Evolutionary conservation across 1,140 invertebrate species (phyloP).

Genomic region (Maconellicoccus hirsutus): DNA sequence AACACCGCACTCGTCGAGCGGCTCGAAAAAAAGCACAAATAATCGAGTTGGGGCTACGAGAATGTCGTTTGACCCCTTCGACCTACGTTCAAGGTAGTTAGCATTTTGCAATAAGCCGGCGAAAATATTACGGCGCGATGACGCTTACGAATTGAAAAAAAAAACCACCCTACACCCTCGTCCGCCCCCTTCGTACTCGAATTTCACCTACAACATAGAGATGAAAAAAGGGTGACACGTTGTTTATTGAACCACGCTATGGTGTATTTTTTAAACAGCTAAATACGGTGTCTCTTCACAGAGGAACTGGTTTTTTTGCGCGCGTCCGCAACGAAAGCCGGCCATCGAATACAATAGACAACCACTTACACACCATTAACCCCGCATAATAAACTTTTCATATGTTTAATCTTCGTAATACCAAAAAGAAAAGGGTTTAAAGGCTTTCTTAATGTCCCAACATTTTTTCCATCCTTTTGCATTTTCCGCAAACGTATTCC

Average conservation of each 20-base stretch:
- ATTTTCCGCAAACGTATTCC: not conserved
- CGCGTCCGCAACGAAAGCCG: not conserved
- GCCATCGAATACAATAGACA: not conserved
- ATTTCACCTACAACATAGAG: too few relatives aligned
- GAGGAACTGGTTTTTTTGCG: conserved; percentile 1
- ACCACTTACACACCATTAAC: conserved; percentile 21
- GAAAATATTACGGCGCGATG: not conserved
- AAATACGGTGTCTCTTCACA: not conserved
- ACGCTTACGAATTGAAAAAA: too few relatives aligned
- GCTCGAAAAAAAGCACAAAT: not conserved
- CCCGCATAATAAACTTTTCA: conserved; percentile 13
- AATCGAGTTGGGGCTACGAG: not conserved
- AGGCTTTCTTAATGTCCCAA: too few relatives aligned
- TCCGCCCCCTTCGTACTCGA: too few relatives aligned
- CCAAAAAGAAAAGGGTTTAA: too few relatives aligned
- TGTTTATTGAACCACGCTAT: conserved; percentile 8
- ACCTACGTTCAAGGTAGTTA: conserved; percentile 10
- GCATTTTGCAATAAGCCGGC: conserved; percentile 5
- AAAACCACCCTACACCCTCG: too few relatives aligned
- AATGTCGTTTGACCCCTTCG: not conserved
- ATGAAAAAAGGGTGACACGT: not conserved
- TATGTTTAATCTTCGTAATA: not conserved
- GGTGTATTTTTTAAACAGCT: conserved; percentile 1
- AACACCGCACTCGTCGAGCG: not conserved
- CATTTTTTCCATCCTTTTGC: not conserved